Evolutionary conservation across 2,113 vertebrate genomes (phyloP).

Genomic region (Suncus etruscus): DNA sequence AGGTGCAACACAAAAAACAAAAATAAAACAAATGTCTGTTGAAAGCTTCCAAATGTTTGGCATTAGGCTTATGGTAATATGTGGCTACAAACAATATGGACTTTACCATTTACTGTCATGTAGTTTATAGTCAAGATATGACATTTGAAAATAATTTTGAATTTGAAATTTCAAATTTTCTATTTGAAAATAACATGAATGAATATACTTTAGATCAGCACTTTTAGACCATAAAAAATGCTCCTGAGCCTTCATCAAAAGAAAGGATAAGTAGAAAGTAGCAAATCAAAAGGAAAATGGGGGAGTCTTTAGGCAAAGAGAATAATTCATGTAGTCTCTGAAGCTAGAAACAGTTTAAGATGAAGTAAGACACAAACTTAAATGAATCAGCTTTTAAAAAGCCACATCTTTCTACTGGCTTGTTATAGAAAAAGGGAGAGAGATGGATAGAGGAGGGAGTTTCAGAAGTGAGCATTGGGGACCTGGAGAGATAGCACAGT

Average conservation of each 20-base stretch:
- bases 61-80: background rate
- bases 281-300: background rate
- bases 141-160: no score
- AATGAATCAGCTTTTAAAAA: no score
- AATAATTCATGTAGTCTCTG: background rate
- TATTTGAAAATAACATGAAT: slow-evolving; percentile 44
- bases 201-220: background rate
- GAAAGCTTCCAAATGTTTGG: background rate
- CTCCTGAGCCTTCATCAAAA: slow-evolving; percentile 14
- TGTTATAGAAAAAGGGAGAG: no score
- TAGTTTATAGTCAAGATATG: background rate
- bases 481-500: no score
- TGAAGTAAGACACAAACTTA: background rate
- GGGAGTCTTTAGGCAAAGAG: slow-evolving; percentile 42
- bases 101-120: background rate
- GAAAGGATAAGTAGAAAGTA: slow-evolving; percentile 48
- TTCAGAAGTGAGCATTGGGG: no score
- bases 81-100: background rate
- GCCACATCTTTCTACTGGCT: no score
- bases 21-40: slow-evolving; percentile 36
- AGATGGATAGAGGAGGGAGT: no score
- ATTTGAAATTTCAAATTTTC: background rate
- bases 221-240: background rate
- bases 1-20: no score
- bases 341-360: slow-evolving; percentile 21